A percentile compares a stretch with the other conserved stretches of the same genome.
These are phyloP conservation scores for Anguilla obscura DNA, from an alignment of 2,797 vertebrate species.

Conservation along the genomic window DNA sequence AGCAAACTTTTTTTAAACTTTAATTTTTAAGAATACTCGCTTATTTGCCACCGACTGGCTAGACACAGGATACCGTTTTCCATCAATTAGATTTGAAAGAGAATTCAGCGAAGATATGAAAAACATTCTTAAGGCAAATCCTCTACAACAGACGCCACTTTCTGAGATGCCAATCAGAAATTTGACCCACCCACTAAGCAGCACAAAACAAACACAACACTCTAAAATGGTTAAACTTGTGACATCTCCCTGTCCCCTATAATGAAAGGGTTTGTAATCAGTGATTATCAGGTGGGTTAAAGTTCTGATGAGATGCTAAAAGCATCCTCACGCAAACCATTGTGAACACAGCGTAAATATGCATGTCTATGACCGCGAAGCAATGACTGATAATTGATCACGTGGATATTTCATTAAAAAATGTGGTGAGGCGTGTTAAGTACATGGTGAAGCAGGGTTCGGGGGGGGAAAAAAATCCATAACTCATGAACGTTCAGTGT, in stretches of 20 bases:
- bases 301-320: neutral
- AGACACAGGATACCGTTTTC: neutral
- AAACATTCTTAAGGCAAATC: neutral
- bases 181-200: neutral
- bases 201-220: neutral
- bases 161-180: neutral
- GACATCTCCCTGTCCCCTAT: neutral
- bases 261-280: neutral
- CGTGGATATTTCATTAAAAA: neutral
- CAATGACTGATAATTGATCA: neutral
- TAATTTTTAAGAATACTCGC: neutral
- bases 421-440: neutral
- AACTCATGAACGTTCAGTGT: constrained; percentile 12
- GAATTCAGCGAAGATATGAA: neutral
- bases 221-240: neutral
- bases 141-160: neutral
- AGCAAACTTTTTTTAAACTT: neutral
- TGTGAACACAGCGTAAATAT: neutral
- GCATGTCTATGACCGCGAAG: neutral
- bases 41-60: neutral
- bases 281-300: neutral
- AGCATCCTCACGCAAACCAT: neutral
- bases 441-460: neutral
- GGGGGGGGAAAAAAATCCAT: neutral
- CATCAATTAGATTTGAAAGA: neutral